Evolutionary conservation across 2,888 invertebrate genomes (phyloP).

Genomic region (Monopis laevigella): DNA sequence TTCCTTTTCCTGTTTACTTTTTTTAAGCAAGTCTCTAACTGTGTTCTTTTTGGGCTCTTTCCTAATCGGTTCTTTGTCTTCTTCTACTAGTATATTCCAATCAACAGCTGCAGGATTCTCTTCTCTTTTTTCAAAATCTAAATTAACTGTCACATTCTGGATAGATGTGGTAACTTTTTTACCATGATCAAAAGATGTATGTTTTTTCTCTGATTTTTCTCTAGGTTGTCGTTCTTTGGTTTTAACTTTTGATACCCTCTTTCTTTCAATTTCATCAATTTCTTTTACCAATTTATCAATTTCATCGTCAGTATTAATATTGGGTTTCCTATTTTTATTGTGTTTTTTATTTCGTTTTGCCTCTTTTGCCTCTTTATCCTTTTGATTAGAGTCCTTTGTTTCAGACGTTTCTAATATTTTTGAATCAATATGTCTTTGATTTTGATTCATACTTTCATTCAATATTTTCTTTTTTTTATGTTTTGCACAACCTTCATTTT

Average conservation of each 20-base stretch:
- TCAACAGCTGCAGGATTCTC: not conserved
- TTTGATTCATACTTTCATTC: not conserved
- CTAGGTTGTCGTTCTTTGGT: not conserved
- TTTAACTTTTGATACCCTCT: not conserved
- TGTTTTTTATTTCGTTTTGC: conserved; percentile 41
- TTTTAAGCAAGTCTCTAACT: too few species aligned
- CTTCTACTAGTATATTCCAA: conserved; percentile 2
- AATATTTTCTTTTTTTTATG: not conserved
- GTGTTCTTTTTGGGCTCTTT: too few species aligned
- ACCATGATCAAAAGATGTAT: not conserved
- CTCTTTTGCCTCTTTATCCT: conserved; percentile 25
- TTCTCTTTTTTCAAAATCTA: not conserved
- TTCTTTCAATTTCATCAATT: conserved; percentile 40
- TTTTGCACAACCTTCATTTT: not conserved
- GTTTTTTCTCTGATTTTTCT: not conserved
- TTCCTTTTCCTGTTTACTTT: too few species aligned
- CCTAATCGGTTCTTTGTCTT: not conserved
- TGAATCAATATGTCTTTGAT: too few species aligned
- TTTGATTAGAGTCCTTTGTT: too few species aligned
- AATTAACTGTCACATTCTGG: conserved; percentile 21
- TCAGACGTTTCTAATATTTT: too few species aligned
- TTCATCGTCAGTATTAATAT: conserved; percentile 36
- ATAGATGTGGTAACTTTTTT: not conserved
- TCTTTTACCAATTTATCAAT: conserved; percentile 55
- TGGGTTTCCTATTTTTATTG: conserved; percentile 40